Base-by-base conservation (phyloP, 2,888 invertebrate species). In the Cryptosula pallasiana region DNA sequence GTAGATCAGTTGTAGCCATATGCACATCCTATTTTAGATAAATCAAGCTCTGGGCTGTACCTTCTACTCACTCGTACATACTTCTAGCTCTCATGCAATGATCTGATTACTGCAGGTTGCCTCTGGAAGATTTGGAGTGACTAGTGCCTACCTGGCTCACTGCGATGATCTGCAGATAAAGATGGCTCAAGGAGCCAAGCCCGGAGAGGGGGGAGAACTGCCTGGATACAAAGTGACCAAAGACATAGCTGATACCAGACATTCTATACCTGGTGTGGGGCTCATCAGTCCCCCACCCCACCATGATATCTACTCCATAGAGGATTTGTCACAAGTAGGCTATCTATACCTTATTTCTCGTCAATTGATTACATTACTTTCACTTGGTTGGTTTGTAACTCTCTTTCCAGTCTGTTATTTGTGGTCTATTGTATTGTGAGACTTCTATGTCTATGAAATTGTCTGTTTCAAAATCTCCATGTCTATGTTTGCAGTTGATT, bases 161-260 rank as follows among this genome's bases (percentile, higher is more conserved):
- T 94, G 98, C 0, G 98, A 99, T 85, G 98, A 99, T 85, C 85
- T 99, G 77, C 99, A 99, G 87, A 99, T 99, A 82, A 99, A 99
- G 87, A 99, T 99, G 98, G 98, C 99, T 5, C 95, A 99, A 87
- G 97, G 98, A 0, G 98, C 99, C 72, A 99, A 99, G 84, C 98
- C 99, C 0, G 99, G 99, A 0, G 98, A 99, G 86, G 98, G 98
- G 29, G 98, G 98, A 1, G 98, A 99, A 86, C 85, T 99, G 73
- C 98, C 98, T 0, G 97, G 90, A 1, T 89, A 90, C 80, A 91
- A 91, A 86, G 95, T 98, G 35, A 93, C 96, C 0, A 90, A 92
- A 78, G 95, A 94, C 77, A 99, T 99, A 80, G 99, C 98, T 0
- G 89, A 90, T 79, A 96, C 96, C 0, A 90, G 99, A 72, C 94